Percentiles rank a stretch among this genome's conserved stretches.
Evolutionary conservation across 2,797 vertebrate species (phyloP).

Genomic region (Notoglanidium macrostoma): DNA sequence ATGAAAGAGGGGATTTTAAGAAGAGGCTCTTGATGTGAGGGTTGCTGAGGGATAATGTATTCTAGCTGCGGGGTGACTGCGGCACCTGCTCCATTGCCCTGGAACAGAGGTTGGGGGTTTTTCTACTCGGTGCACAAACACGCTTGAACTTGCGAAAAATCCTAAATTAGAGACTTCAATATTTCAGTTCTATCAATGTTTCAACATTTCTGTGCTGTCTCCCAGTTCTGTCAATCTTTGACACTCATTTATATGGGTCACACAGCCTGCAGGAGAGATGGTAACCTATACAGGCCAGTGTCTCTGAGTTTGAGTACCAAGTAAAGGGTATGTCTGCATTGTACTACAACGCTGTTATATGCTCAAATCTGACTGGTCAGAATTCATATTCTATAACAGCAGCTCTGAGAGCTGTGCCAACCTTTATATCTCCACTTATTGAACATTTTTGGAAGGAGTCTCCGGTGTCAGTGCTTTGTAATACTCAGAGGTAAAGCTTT

Average conservation of each 20-base stretch:
- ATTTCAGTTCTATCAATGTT: constrained; percentile 22
- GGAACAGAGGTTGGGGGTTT: constrained; percentile 7
- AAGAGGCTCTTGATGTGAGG: constrained; percentile 67
- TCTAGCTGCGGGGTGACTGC: constrained; percentile 66
- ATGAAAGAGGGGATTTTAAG: constrained; percentile 69
- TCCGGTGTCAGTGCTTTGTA: not conserved
- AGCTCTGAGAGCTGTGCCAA: not conserved
- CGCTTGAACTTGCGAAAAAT: constrained; percentile 5
- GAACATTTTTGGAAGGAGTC: not conserved
- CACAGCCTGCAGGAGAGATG: not conserved
- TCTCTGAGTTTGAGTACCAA: not conserved
- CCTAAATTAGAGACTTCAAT: constrained; percentile 26
- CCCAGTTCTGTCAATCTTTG: constrained; percentile 13
- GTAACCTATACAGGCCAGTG: not conserved
- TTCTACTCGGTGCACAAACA: not conserved
- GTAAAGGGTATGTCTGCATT: not conserved
- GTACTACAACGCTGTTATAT: not conserved
- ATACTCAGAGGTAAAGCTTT: not conserved
- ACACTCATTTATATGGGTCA: constrained; percentile 22
- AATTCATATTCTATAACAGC: not conserved
- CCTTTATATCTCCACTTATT: not conserved
- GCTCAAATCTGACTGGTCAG: not conserved
- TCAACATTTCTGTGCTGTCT: not conserved
- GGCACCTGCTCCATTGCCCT: constrained; percentile 55
- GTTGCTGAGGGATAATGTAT: constrained; percentile 71